phyloP scores from a whole-genome alignment of 2,888 invertebrate species.

The Octonoba sinensis region DNA sequence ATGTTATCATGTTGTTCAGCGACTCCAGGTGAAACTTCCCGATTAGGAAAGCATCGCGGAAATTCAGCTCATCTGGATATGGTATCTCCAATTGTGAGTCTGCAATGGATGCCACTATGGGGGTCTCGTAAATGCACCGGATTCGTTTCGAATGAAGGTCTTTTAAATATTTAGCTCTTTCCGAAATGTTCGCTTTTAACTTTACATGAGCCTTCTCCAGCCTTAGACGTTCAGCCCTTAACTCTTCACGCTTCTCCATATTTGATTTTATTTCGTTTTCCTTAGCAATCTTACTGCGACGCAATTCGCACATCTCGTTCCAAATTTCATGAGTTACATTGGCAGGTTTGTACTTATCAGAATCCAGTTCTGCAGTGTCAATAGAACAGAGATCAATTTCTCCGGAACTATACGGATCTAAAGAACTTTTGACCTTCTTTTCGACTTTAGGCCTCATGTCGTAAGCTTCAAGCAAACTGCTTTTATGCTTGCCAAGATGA shows the following conservation, averaged over 20 bases:
- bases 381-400: no score
- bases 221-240: not conserved
- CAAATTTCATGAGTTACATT: constrained; percentile 9
- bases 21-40: constrained; percentile 23
- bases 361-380: constrained; percentile 5
- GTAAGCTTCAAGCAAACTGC: constrained; percentile 14
- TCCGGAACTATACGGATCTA: constrained; percentile 13
- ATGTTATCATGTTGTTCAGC: constrained; percentile 8
- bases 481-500: constrained; percentile 30
- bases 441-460: not conserved
- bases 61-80: constrained; percentile 23
- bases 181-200: not conserved
- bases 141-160: constrained; percentile 3
- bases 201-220: not conserved
- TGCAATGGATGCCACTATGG: not conserved
- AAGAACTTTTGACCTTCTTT: not conserved
- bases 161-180: not conserved
- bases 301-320: constrained; percentile 23
- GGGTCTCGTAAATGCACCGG: constrained; percentile 14
- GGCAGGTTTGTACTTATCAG: constrained; percentile 6
- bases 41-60: constrained; percentile 3
- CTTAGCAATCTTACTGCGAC: not conserved
- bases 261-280: not conserved
- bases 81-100: constrained; percentile 24
- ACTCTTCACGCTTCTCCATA: not conserved